These are phyloP conservation scores for Carettochelys insculpta DNA, from an alignment of 2,113 vertebrate species.

Conservation along the genomic window DNA sequence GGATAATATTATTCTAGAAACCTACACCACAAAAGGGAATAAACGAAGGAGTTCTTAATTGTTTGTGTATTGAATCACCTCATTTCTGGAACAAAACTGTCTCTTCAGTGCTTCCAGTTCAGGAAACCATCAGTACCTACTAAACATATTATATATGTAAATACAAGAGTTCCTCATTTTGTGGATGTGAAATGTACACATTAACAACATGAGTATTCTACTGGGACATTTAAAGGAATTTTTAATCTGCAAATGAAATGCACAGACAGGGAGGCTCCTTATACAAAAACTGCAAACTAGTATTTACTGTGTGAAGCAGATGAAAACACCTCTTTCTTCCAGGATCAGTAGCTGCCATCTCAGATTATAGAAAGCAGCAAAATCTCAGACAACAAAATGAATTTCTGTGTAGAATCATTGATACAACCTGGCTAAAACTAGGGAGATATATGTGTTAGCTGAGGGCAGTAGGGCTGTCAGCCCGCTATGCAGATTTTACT, in stretches of 20 bases:
- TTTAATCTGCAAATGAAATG: neutral
- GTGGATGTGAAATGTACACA: neutral
- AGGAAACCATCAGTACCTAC: neutral
- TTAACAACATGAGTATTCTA: neutral
- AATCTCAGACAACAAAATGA: conserved; percentile 74
- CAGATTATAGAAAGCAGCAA: conserved; percentile 63
- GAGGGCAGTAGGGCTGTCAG: conserved; percentile 52
- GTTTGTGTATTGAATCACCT: neutral
- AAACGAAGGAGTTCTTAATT: conserved; percentile 15
- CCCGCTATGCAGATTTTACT: conserved; percentile 40
- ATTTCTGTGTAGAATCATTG: conserved; percentile 60
- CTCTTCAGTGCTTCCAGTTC: neutral
- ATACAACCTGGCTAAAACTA: conserved; percentile 58
- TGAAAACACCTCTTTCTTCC: conserved; percentile 64
- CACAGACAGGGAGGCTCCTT: neutral
- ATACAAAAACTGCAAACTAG: neutral
- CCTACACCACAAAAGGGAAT: neutral
- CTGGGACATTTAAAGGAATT: neutral
- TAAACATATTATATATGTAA: neutral
- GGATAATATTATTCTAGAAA: neutral
- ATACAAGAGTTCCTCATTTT: neutral
- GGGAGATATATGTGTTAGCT: conserved; percentile 54
- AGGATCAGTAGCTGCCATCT: conserved; percentile 59
- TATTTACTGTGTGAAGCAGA: conserved; percentile 37
- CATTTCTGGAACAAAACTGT: neutral